Evolutionary conservation across 2,888 invertebrate genomes (phyloP).

Genomic region (Gymnosoma rotundatum): DNA sequence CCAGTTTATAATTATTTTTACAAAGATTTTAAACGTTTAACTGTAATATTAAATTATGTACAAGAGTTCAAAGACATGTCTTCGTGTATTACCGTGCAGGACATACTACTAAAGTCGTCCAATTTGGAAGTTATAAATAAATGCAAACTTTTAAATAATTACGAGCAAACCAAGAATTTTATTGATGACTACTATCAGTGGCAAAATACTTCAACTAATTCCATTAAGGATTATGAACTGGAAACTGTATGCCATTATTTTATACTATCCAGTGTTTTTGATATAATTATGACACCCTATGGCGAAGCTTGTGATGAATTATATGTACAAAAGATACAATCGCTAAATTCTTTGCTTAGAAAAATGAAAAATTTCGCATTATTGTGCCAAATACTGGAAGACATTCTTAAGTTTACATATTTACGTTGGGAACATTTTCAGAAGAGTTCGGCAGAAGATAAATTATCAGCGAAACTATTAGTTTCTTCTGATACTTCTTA

Average conservation of each 20-base stretch:
- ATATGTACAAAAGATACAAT: conserved; percentile 74
- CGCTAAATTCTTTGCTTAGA: conserved; percentile 76
- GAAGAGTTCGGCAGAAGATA: conserved; percentile 1
- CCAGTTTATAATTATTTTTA: conserved; percentile 78
- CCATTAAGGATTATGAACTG: conserved; percentile 75
- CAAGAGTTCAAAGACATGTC: conserved; percentile 71
- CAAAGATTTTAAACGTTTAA: conserved; percentile 78
- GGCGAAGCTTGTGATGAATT: conserved; percentile 44
- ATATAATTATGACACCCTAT: conserved; percentile 72
- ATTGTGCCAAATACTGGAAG: conserved; percentile 78
- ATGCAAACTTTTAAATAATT: conserved; percentile 72
- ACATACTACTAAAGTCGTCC: conserved; percentile 74
- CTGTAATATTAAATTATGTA: conserved; percentile 75
- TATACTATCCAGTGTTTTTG: conserved; percentile 76
- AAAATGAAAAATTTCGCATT: conserved; percentile 76
- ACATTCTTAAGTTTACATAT: conserved; percentile 79
- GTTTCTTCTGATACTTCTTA: conserved; percentile 45
- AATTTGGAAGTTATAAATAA: conserved; percentile 75
- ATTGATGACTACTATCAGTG: conserved; percentile 76
- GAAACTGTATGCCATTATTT: conserved; percentile 78
- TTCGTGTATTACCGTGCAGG: conserved; percentile 74
- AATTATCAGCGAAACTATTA: conserved; percentile 1
- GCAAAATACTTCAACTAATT: conserved; percentile 75
- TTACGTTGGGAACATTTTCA: conserved; percentile 80
- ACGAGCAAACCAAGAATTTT: conserved; percentile 75